Conservation (phyloP, 2,888 invertebrate genomes). For the Drosophila nigritarsus region DNA sequence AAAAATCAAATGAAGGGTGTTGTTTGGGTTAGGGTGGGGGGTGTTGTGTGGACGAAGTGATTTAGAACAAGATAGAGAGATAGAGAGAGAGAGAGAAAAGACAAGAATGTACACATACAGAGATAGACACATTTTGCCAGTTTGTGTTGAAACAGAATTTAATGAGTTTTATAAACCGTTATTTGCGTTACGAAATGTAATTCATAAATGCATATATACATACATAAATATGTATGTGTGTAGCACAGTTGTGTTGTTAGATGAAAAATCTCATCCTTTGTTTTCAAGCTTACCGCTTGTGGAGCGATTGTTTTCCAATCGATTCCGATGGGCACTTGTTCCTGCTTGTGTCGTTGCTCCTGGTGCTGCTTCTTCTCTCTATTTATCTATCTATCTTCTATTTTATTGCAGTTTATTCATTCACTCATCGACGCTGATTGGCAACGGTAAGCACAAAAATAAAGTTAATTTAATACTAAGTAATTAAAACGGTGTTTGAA, state of each 20-base stretch:
- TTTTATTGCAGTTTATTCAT: not conserved
- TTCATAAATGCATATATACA: not conserved
- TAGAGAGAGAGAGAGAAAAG: not conserved
- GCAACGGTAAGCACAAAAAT: not conserved
- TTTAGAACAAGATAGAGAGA: not conserved
- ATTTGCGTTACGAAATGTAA: not conserved
- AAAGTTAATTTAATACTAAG: not conserved
- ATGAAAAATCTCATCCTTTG: too few species aligned
- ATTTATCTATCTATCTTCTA: not conserved
- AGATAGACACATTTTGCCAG: not conserved
- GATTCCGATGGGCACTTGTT: not conserved
- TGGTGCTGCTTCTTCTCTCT: not conserved
- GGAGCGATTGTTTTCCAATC: not conserved
- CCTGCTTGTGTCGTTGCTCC: not conserved
- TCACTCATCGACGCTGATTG: not conserved
- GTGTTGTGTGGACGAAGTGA: not conserved
- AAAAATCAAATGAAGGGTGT: too few species aligned
- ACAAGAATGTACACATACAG: not conserved
- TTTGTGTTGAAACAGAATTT: not conserved
- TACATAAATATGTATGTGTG: not conserved
- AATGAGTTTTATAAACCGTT: not conserved
- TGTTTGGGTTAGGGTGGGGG: not conserved
- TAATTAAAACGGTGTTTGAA: not conserved
- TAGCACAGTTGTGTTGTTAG: not conserved
- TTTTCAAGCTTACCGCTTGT: conserved; percentile 2